phyloP scores from a whole-genome alignment of 1,140 invertebrate species.

The Araneus ventricosus region DNA sequence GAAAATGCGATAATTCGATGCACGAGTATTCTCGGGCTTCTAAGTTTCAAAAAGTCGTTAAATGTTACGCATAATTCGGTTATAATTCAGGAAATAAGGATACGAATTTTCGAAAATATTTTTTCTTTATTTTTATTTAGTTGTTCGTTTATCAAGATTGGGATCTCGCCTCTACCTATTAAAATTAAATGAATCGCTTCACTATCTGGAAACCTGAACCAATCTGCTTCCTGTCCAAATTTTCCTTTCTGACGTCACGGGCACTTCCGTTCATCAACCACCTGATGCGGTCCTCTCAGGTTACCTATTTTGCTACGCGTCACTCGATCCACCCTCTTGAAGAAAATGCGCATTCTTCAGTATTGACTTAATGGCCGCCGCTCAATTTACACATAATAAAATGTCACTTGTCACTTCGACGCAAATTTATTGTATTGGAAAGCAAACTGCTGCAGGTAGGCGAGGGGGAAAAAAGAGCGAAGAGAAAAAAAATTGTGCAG shows the following conservation, averaged over 20 bases:
- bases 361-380: conserved; percentile 36
- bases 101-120: no score
- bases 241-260: conserved; percentile 36
- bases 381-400: conserved; percentile 68
- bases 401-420: conserved; percentile 58
- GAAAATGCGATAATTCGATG: no score
- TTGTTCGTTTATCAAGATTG: no score
- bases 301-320: conserved; percentile 42
- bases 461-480: neutral
- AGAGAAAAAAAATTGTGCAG: neutral
- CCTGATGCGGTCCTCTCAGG: conserved; percentile 40
- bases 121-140: no score
- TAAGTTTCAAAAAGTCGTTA: no score
- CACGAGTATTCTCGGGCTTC: no score
- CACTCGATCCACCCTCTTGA: neutral
- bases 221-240: conserved; percentile 31
- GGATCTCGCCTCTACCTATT: neutral
- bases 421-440: conserved; percentile 37
- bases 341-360: neutral
- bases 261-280: conserved; percentile 56
- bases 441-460: neutral
- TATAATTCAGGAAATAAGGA: no score
- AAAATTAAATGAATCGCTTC: neutral
- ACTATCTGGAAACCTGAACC: conserved; percentile 36
- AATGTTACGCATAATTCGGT: no score